Conservation (phyloP, 1,140 invertebrate species). For the Microplitis mediator region DNA sequence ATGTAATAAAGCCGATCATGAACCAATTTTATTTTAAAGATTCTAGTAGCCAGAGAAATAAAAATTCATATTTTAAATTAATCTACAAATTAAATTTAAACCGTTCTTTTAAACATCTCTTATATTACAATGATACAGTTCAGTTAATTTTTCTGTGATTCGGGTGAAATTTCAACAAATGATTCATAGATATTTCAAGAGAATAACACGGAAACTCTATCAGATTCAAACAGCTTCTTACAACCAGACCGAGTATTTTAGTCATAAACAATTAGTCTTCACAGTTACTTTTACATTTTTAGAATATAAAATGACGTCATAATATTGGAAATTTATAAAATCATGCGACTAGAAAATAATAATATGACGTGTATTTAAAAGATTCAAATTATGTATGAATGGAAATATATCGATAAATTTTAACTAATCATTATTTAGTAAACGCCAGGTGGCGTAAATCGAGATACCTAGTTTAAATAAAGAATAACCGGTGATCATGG, state of each 20-base stretch:
- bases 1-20: too few species aligned
- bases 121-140: neutral
- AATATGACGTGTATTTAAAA: neutral
- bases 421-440: slow-evolving; percentile 2
- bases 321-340: neutral
- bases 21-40: too few species aligned
- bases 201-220: neutral
- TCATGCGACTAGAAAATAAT: neutral
- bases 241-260: neutral
- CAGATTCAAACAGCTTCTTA: neutral
- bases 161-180: neutral
- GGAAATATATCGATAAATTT: slow-evolving; percentile 14
- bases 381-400: neutral
- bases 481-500: too few species aligned
- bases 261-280: slow-evolving; percentile 20
- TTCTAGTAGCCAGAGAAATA: too few species aligned
- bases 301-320: neutral
- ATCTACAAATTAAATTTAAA: too few species aligned
- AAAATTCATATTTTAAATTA: too few species aligned
- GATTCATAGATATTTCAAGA: neutral
- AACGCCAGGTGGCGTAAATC: neutral
- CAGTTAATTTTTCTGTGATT: neutral
- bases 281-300: neutral
- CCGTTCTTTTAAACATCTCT: too few species aligned
- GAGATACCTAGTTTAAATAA: too few species aligned